A percentile compares a stretch with the other conserved stretches of the same genome.
These are phyloP conservation scores for Eilema depressum DNA, from an alignment of 2,888 invertebrate genomes.

Conservation along the genomic window DNA sequence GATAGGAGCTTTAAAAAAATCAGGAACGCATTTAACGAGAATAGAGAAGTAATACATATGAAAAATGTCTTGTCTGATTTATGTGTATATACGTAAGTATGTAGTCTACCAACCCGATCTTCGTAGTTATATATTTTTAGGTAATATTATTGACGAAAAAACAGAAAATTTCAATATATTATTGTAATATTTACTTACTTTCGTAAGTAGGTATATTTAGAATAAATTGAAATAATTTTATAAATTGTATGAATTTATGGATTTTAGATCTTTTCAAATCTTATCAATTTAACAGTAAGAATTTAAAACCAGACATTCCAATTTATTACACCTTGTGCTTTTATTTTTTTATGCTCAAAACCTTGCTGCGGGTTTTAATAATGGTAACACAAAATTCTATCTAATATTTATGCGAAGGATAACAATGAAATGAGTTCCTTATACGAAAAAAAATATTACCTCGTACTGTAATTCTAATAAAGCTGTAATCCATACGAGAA, in stretches of 20 bases:
- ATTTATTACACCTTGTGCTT: background rate
- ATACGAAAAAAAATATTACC: constrained; percentile 27
- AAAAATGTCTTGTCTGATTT: constrained; percentile 49
- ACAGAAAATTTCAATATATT: too few relatives aligned
- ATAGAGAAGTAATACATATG: constrained; percentile 47
- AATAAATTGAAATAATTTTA: too few relatives aligned
- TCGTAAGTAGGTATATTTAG: too few relatives aligned
- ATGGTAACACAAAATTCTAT: background rate
- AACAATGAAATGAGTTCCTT: background rate
- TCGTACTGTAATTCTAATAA: constrained; percentile 37
- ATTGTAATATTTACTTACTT: too few relatives aligned
- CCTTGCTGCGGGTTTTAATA: constrained; percentile 20
- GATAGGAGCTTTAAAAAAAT: constrained; percentile 50
- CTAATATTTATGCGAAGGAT: background rate
- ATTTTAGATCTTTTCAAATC: too few relatives aligned
- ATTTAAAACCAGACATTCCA: background rate
- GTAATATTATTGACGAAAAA: background rate
- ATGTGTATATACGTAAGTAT: constrained; percentile 30
- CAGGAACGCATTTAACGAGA: constrained; percentile 46
- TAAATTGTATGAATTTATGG: too few relatives aligned
- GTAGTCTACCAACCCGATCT: constrained; percentile 40
- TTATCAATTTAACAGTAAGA: too few relatives aligned
- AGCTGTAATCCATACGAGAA: constrained; percentile 26
- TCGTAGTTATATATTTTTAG: constrained; percentile 8
- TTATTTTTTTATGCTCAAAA: background rate